Conservation (phyloP, 2,888 invertebrate species). For the Drosophila picticornis region DNA sequence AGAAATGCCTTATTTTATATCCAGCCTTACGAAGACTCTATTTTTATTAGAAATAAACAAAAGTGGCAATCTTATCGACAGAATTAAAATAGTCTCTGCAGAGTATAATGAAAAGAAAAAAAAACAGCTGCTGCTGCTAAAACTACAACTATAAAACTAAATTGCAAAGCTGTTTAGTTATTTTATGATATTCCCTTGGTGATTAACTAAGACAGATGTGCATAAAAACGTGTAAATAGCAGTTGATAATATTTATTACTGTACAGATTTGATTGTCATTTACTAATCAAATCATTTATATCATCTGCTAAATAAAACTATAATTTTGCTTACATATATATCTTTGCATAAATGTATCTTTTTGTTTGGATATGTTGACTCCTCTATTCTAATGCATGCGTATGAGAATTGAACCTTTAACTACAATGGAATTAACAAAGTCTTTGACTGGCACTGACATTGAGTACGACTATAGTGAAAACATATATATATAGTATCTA, state of each 20-base stretch:
- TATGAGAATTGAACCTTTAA: constrained; percentile 21
- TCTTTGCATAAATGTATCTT: background rate
- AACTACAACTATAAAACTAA: constrained; percentile 24
- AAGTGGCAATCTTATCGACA: background rate
- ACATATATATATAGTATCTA: background rate
- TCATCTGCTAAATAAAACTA: background rate
- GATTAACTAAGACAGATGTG: background rate
- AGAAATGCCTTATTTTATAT: background rate
- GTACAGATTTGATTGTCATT: background rate
- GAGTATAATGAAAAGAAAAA: background rate
- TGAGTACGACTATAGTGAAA: constrained; percentile 24
- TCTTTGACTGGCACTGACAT: constrained; percentile 49
- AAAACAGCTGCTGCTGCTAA: constrained; percentile 39
- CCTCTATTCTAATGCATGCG: background rate
- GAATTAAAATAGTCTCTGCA: background rate
- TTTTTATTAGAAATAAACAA: background rate
- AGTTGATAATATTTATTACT: background rate
- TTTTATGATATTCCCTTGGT: constrained; percentile 25
- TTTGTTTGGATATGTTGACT: constrained; percentile 4
- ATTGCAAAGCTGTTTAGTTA: constrained; percentile 52
- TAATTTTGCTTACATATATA: background rate
- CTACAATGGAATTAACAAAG: constrained; percentile 38
- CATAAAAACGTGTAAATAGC: background rate
- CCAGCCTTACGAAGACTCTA: background rate
- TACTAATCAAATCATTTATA: background rate